Conservation (phyloP, 2,888 invertebrate species). For the Sesamia inferens region DNA sequence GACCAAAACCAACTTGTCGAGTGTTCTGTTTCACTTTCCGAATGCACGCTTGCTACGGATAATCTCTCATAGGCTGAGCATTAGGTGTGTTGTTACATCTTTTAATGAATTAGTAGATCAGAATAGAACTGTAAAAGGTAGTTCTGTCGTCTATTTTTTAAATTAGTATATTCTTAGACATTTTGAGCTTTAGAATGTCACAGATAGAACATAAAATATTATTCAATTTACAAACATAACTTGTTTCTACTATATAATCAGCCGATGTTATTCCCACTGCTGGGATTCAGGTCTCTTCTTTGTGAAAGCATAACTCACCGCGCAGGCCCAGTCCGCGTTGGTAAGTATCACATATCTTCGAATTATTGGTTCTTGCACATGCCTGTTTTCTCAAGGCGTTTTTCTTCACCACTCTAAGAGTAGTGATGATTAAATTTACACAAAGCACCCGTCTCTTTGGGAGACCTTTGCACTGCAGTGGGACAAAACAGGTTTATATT, state of each 20-base stretch:
- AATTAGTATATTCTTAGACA: not conserved
- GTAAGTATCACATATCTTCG: not conserved
- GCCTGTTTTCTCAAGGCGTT: not conserved
- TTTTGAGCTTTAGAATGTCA: not conserved
- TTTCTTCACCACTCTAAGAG: too few species aligned
- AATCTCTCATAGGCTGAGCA: conserved; percentile 29
- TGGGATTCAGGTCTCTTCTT: not conserved
- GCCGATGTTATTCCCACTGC: not conserved
- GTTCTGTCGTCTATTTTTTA: not conserved
- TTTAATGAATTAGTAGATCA: not conserved
- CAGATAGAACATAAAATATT: not conserved
- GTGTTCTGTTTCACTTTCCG: conserved; percentile 76
- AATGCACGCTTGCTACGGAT: conserved; percentile 57
- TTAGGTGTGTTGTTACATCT: conserved; percentile 4
- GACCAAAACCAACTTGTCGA: conserved; percentile 77
- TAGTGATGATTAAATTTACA: not conserved
- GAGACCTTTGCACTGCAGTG: too few species aligned
- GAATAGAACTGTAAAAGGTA: not conserved
- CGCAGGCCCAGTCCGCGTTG: not conserved
- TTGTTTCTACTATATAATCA: not conserved
- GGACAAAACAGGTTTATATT: too few species aligned
- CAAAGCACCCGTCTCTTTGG: not conserved
- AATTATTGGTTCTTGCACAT: not conserved
- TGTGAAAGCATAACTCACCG: not conserved
- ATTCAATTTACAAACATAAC: not conserved